Percentiles rank a stretch among this genome's conserved stretches.
phyloP scores from a whole-genome alignment of 2,797 vertebrate genomes.

The Betta splendens region DNA sequence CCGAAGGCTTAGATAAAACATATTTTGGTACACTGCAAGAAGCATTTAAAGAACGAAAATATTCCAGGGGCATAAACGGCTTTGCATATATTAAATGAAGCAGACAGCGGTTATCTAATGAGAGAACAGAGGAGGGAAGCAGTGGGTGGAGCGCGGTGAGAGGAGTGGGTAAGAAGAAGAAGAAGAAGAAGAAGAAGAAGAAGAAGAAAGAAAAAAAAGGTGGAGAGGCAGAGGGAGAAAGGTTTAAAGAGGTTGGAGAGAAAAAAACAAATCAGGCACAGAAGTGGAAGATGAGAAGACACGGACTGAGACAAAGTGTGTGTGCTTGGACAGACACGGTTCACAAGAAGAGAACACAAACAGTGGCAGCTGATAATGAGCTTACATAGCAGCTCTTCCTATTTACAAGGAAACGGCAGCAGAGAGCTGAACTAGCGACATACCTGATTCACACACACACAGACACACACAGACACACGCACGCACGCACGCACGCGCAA shows the following conservation, averaged over 20 bases:
- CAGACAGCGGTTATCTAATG: conserved; percentile 68
- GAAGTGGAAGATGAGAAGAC: conserved; percentile 30
- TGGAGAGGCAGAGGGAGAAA: conserved; percentile 25
- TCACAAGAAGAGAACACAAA: conserved; percentile 49
- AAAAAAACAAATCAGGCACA: conserved; percentile 35
- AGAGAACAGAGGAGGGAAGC: conserved; percentile 44
- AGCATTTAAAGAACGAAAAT: conserved; percentile 70
- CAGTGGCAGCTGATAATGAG: conserved; percentile 60
- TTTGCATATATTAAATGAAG: conserved; percentile 70
- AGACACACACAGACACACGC: conserved; percentile 18
- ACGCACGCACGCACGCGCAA: neutral
- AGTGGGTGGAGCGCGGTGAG: conserved; percentile 1
- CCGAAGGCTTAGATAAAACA: conserved; percentile 65
- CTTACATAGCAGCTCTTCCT: conserved; percentile 58
- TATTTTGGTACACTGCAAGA: conserved; percentile 63
- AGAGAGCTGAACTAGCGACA: conserved; percentile 42
- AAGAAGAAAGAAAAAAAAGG: conserved; percentile 23
- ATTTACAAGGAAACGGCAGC: conserved; percentile 64
- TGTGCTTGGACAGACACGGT: conserved; percentile 21
- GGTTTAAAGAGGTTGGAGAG: conserved; percentile 25
- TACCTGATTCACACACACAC: conserved; percentile 36
- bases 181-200: conserved; percentile 25
- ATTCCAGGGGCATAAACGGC: conserved; percentile 69
- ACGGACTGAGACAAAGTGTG: conserved; percentile 6
- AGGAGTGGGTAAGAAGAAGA: conserved; percentile 10